Conservation (phyloP, 1,140 invertebrate species). For the Penaeus indicus region DNA sequence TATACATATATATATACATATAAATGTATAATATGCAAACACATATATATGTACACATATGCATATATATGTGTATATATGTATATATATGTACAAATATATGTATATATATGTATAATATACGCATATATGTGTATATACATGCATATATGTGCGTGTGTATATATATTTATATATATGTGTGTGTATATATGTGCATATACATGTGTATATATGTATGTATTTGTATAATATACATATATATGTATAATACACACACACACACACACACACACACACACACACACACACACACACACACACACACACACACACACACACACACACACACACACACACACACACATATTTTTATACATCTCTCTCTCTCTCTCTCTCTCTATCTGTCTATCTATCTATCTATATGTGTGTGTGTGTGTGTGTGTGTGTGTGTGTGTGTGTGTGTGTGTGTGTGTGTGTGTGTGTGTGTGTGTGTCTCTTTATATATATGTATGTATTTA, state of each 20-base stretch:
- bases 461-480: too few species aligned
- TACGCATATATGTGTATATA: not conserved
- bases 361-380: not conserved
- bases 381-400: not conserved
- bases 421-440: not conserved
- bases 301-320: not conserved
- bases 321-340: not conserved
- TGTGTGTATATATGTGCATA: constrained; percentile 5
- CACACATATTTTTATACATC: not conserved
- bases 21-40: not conserved
- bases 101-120: too few species aligned
- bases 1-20: not conserved
- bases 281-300: not conserved
- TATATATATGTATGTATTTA: too few species aligned
- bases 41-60: not conserved
- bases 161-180: not conserved
- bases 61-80: not conserved
- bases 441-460: too few species aligned
- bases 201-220: not conserved
- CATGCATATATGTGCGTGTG: not conserved
- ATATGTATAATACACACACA: not conserved
- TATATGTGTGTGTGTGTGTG: not conserved
- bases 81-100: too few species aligned
- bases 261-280: not conserved
- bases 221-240: not conserved